These are phyloP conservation scores for Caenorhabditis sp. DNA, from an alignment of 2,888 invertebrate genomes.

Conservation along the genomic window DNA sequence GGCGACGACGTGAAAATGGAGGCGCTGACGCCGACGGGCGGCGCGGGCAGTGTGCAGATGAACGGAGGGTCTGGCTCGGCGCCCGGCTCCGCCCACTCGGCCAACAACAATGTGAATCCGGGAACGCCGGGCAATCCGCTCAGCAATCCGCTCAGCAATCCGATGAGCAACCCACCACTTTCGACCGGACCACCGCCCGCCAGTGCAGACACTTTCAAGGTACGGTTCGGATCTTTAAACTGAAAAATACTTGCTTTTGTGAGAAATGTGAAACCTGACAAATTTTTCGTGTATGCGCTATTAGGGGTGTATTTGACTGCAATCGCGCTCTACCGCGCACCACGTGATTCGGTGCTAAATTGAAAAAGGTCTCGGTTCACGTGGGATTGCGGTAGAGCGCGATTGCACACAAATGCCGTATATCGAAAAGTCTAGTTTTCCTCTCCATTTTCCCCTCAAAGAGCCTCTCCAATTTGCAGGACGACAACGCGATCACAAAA, in stretches of 20 bases:
- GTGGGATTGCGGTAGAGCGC: not conserved
- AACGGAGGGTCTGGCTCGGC: conserved; percentile 40
- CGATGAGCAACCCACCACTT: conserved; percentile 46
- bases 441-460: too few relatives aligned
- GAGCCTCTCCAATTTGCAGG: too few relatives aligned
- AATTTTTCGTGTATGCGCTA: too few relatives aligned
- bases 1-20: conserved; percentile 71
- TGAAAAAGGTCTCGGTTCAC: not conserved
- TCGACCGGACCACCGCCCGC: conserved; percentile 33
- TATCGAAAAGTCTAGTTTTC: not conserved
- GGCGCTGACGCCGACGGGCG: conserved; percentile 59
- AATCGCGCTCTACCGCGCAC: too few relatives aligned
- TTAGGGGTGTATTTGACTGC: too few relatives aligned
- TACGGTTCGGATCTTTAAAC: conserved; percentile 18
- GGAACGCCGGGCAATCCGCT: conserved; percentile 33
- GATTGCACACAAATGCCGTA: not conserved
- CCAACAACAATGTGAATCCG: conserved; percentile 40
- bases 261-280: too few relatives aligned
- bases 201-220: conserved; percentile 40
- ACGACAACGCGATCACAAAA: conserved; percentile 90
- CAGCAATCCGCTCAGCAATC: conserved; percentile 44
- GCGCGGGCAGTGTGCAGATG: conserved; percentile 18
- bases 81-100: conserved; percentile 35
- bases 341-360: too few relatives aligned
- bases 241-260: too few relatives aligned